Evolutionary conservation across 2,113 vertebrate species (phyloP).

Genomic region (Ahaetulla prasina): DNA sequence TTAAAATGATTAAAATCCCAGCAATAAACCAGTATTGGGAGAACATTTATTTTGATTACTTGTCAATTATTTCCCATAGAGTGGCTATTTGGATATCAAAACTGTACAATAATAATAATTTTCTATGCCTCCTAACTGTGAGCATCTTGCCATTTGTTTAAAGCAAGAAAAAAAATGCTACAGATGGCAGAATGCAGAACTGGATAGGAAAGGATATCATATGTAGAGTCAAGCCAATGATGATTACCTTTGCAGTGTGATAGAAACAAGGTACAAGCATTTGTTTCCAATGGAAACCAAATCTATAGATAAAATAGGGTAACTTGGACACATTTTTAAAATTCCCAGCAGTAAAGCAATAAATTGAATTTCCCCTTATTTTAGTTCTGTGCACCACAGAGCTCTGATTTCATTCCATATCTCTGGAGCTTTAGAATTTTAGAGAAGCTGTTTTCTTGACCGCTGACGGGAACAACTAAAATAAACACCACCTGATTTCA

Average conservation of each 20-base stretch:
- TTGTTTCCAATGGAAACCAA: not conserved
- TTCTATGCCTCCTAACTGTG: not conserved
- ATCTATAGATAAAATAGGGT: not conserved
- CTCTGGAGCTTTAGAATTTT: not conserved
- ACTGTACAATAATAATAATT: not conserved
- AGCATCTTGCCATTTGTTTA: not conserved
- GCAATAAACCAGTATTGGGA: not conserved
- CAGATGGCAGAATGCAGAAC: not conserved
- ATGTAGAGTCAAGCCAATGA: not conserved
- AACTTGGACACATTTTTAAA: not conserved
- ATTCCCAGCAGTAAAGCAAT: not conserved
- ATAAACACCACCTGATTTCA: not conserved
- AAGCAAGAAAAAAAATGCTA: not conserved
- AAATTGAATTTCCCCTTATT: not conserved
- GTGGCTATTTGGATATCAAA: not conserved
- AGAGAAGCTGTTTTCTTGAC: not conserved
- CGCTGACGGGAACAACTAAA: not conserved
- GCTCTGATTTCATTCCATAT: not conserved
- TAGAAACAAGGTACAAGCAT: not conserved
- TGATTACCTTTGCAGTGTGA: not conserved
- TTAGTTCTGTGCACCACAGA: not conserved
- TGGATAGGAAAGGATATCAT: not conserved
- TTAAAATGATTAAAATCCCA: not conserved
- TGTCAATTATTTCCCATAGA: not conserved
- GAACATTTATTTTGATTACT: not conserved